Evolutionary conservation across 2,888 invertebrate species (phyloP), one percentile per base, ranked within the genome.

Genomic region (Hirtodrosophila trivittata): DNA sequence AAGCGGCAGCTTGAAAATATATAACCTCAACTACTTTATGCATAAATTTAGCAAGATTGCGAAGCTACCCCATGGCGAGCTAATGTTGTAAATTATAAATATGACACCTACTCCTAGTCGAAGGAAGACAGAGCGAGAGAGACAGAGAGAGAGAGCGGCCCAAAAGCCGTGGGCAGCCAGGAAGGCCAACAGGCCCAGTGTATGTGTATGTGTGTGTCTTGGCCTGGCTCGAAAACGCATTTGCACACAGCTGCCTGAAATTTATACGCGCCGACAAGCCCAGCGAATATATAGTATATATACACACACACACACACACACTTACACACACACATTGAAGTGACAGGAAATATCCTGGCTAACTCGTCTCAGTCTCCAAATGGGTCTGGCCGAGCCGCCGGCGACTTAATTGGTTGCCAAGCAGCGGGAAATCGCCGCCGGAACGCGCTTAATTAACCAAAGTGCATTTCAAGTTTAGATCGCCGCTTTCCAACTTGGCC

Each of bases 21-120:
- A 81, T 81, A 83, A 83, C 80, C 75, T 83, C 80, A 81, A 81
- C 80, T 81, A 81, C 80, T 83, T 81, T 81, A 83, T 81, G 80
- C 80, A 81, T 81, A 81, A 81, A 81, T 81, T 81, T 75, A 77
- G 80, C 80, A 81, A 84, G 82, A 82, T 82, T 84, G 84, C 81
- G 83, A 81, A 81, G 84, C 81, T 84, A 84, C 86, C 88, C 88
- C 77, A 87, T 84, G 88, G 87, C 82, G 88, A 84, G 86, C 85
- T 82, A 84, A 81, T 85, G 84, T 86, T 83, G 87, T 88, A 88
- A 88, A 88, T 88, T 88, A 88, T 88, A 86, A 87, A 88, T 87
- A 88, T 88, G 88, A 88, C 88, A 88, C 88, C 88, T 88, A 86
- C 83, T 85, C 82, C 82, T 76, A 80, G 83, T 63, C 60, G 38